Evolutionary conservation across 53 echinoderm and acorn worm species (phyloP), one percentile per base, ranked within the genome.

Genomic region (Stichopus horrens): DNA sequence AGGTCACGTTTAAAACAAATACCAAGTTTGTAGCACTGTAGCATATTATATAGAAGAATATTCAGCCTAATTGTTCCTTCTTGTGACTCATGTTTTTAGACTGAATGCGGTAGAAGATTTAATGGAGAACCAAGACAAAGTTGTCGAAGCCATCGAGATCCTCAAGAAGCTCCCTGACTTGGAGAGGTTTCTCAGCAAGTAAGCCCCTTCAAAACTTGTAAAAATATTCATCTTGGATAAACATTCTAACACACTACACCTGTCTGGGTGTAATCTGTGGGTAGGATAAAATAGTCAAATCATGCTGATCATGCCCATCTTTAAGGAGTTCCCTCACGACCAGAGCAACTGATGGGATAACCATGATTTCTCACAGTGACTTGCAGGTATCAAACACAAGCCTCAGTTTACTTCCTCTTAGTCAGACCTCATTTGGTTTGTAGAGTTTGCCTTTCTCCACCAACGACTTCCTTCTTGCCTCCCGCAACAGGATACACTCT

Each of bases 101-200:
- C 88, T 98, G 11, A 93, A 98, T 98, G 96, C 94, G 16, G 89
- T 98, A 77, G 96, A 94, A 73, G 98, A 98, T 88, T 73, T 98
- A 8, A 92, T 93, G 76, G 58, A 84, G n/a, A n/a, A n/a, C n/a
- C n/a, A n/a, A n/a, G 98, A 98, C 86, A 85, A 91, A 76, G 90
- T 92, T 21, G 88, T 91, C 5, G 98, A 98, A 86, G 96, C 90
- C n/a, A 88, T 79, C 23, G 98, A 98, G 55, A 88, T 98, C n/a
- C 74, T 94, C 83, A 95, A 93, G 63, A 93, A 96, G 55, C 91
- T 98, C 9, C 98, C 98, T 9, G 98, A 98, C 53, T 89, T 98
- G 57, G 98, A 98, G 77, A 91, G 98, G 88, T 88, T 96, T 8
- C 93, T 98, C 22, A 98, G 98, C 98, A 98, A 98, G 98, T 98